Evolutionary conservation across 2,797 vertebrate genomes (phyloP).

Genomic region (Hoplostethus atlanticus): DNA sequence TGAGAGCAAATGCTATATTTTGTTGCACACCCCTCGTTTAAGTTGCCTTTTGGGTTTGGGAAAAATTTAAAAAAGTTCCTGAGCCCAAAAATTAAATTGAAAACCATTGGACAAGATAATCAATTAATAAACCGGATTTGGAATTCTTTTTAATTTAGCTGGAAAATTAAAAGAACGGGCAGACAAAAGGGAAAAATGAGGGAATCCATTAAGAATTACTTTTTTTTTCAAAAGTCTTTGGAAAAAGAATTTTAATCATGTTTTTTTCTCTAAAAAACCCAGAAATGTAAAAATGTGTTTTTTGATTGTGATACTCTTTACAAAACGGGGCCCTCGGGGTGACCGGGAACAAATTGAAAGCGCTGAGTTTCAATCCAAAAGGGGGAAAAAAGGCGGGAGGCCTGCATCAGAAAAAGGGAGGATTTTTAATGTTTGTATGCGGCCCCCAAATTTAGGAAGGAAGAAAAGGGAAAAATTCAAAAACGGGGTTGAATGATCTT

Average conservation of each 20-base stretch:
- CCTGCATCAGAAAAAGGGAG: neutral
- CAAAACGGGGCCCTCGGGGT: conserved; percentile 4
- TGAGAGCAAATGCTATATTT: too few relatives aligned
- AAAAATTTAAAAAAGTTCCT: neutral
- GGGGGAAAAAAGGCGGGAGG: neutral
- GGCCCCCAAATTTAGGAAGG: conserved; percentile 35
- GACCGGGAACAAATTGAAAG: conserved; percentile 33
- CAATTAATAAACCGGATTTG: neutral
- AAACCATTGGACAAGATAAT: neutral
- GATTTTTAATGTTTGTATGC: conserved; percentile 24
- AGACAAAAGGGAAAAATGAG: neutral
- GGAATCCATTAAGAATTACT: neutral
- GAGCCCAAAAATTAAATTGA: neutral
- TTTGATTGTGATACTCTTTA: neutral
- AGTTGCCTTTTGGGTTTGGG: too few relatives aligned
- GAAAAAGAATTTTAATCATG: too few relatives aligned
- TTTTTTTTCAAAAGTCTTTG: too few relatives aligned
- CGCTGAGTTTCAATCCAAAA: conserved; percentile 16
- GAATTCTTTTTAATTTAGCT: neutral
- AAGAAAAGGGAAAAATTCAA: neutral
- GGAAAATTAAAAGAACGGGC: neutral
- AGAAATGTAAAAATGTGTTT: too few relatives aligned
- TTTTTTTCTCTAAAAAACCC: too few relatives aligned
- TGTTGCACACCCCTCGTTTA: neutral
- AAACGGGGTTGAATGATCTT: neutral